Evolutionary conservation across 2,888 invertebrate genomes (phyloP), one percentile per base, ranked within the genome.

Genomic region (Erebia aethiops): DNA sequence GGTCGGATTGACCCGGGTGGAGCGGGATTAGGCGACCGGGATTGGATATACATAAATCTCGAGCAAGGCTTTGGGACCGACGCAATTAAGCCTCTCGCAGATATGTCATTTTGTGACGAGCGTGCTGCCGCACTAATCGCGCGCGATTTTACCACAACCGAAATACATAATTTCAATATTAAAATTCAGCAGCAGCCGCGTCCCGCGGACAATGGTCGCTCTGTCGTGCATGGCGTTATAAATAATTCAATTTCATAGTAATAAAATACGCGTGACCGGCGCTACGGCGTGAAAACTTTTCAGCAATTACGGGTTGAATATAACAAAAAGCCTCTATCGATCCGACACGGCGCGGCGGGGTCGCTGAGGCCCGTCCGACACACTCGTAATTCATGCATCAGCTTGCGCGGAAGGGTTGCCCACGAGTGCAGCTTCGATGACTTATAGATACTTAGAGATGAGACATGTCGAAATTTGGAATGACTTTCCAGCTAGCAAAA

Each of bases 221-320:
- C 83, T 80, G 84, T 79, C 84, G 83, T 80, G 83, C 87, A 84
- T 85, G 86, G 87, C 86, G 89, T 87, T 89, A 91, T 93, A 92
- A 93, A 93, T 92, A 86, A 93, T 93, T 93, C 92, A 93, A 93
- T 92, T 92, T 91, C 88, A 91, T 92, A 91, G 92, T 92, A 92
- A 93, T 93, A 92, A 93, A 93, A 93, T 91, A 92, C 90, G 92
- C 91, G 90, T 91, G 92, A 91, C 91, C 90, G 86, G 84, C 84
- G 87, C 85, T 84, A 84, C 87, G 88, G 90, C 90, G 92, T 90
- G 93, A 93, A 92, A 92, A 92, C 90, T 92, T 92, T 93, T 93
- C 92, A 93, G 91, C 90, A 92, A 92, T 92, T 92, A 92, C 85
- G 89, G 90, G 87, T 90, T 88, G 90, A 87, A 90, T 91, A 87